Conservation (phyloP, 2,113 vertebrate species). For the Daboia siamensis region DNA sequence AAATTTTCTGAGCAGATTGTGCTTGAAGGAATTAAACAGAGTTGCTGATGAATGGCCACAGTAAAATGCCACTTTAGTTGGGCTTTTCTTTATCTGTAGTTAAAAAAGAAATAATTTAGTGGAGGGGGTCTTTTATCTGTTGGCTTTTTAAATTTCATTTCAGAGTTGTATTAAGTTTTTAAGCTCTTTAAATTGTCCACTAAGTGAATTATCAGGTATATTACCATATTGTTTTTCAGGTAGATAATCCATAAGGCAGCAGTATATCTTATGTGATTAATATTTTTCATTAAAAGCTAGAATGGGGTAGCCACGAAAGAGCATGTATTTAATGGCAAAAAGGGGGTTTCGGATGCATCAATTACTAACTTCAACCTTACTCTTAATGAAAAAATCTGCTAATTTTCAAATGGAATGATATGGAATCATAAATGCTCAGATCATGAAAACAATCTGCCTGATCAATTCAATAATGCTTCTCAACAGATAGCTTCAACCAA, state of each 20-base stretch:
- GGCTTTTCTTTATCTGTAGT: neutral
- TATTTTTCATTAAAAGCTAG: neutral
- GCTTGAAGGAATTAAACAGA: neutral
- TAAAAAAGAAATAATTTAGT: neutral
- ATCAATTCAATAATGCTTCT: neutral
- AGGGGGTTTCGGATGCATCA: neutral
- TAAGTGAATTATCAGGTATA: neutral
- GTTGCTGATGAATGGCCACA: neutral
- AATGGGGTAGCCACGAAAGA: neutral
- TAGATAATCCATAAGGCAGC: neutral
- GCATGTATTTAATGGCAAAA: neutral
- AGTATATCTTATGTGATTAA: neutral
- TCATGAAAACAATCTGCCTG: neutral
- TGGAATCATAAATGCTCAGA: slow-evolving; percentile 40
- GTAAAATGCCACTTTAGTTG: neutral
- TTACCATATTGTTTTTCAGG: neutral
- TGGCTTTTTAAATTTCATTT: neutral
- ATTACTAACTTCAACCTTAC: neutral
- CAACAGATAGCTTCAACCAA: neutral
- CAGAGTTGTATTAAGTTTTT: neutral
- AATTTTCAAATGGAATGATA: slow-evolving; percentile 21
- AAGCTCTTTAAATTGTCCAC: neutral
- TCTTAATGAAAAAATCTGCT: neutral
- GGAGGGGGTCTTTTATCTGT: neutral
- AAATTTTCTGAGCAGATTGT: neutral